These are phyloP conservation scores for Metalampra italica DNA, from an alignment of 2,888 invertebrate species.

Conservation along the genomic window DNA sequence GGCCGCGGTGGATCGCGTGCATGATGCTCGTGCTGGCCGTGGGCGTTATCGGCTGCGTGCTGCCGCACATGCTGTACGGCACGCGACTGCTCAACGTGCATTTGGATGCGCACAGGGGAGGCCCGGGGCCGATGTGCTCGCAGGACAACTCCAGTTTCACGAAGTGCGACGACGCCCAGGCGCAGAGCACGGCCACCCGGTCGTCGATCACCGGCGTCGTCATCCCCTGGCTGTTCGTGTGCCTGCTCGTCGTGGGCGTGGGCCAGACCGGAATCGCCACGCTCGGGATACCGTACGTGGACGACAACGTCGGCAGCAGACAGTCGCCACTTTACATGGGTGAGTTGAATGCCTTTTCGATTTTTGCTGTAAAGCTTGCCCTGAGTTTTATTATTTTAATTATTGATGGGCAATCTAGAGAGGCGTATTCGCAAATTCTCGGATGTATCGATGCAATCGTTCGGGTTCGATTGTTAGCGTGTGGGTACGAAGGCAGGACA, in stretches of 20 bases:
- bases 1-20: constrained; percentile 95
- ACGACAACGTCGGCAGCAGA: constrained; percentile 94
- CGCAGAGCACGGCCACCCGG: constrained; percentile 82
- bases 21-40: constrained; percentile 94
- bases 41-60: constrained; percentile 90
- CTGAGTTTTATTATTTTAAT: background rate
- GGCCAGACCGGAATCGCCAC: constrained; percentile 96
- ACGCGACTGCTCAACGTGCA: constrained; percentile 80
- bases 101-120: constrained; percentile 50
- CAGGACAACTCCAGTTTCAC: constrained; percentile 36
- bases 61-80: constrained; percentile 93
- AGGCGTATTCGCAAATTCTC: constrained; percentile 8
- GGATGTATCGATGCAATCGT: constrained; percentile 17
- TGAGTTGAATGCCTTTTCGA: too few species aligned
- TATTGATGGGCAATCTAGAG: background rate
- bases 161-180: constrained; percentile 79
- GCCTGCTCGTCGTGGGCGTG: constrained; percentile 92
- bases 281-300: constrained; percentile 94
- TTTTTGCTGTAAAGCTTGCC: background rate
- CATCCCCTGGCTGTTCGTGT: constrained; percentile 91
- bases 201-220: constrained; percentile 89
- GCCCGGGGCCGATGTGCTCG: constrained; percentile 54
- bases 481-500: constrained; percentile 24
- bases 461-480: constrained; percentile 22
- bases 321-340: constrained; percentile 96